Evolutionary conservation across 2,888 invertebrate genomes (phyloP).

Genomic region (Belgica antarctica): DNA sequence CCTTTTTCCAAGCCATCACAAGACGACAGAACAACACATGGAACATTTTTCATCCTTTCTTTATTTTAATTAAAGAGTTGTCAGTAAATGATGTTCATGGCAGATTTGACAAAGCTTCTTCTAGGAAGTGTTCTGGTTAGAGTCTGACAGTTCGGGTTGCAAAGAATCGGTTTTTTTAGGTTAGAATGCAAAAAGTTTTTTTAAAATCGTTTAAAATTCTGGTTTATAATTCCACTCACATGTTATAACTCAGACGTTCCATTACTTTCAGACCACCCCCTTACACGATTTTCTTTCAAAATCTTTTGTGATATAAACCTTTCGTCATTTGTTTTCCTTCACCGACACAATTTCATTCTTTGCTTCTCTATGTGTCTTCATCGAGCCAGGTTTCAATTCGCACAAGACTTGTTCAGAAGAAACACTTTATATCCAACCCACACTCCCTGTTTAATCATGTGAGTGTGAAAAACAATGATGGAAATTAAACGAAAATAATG

Average conservation of each 20-base stretch:
- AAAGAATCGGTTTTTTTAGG: too few relatives aligned
- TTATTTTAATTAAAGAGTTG: conserved; percentile 10
- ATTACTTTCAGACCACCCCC: too few relatives aligned
- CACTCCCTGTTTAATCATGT: conserved; percentile 41
- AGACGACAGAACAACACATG: neutral
- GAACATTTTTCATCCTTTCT: neutral
- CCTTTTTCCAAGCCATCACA: too few relatives aligned
- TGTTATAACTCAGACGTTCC: too few relatives aligned
- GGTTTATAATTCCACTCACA: too few relatives aligned
- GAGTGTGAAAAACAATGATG: conserved; percentile 43
- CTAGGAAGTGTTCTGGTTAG: too few relatives aligned
- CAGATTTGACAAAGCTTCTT: too few relatives aligned
- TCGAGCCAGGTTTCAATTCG: conserved; percentile 2
- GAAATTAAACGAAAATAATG: conserved; percentile 42
- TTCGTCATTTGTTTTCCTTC: conserved; percentile 13
- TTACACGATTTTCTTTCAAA: conserved; percentile 12
- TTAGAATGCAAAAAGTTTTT: too few relatives aligned
- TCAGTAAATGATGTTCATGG: too few relatives aligned
- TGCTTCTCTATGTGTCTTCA: conserved; percentile 9
- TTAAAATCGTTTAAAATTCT: too few relatives aligned
- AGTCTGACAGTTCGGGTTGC: too few relatives aligned
- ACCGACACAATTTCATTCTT: neutral
- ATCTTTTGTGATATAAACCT: conserved; percentile 15
- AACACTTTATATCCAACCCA: conserved; percentile 25
- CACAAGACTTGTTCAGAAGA: neutral